These are phyloP conservation scores for Mus spicilegus DNA, from an alignment of 2,113 vertebrate genomes.

Conservation along the genomic window DNA sequence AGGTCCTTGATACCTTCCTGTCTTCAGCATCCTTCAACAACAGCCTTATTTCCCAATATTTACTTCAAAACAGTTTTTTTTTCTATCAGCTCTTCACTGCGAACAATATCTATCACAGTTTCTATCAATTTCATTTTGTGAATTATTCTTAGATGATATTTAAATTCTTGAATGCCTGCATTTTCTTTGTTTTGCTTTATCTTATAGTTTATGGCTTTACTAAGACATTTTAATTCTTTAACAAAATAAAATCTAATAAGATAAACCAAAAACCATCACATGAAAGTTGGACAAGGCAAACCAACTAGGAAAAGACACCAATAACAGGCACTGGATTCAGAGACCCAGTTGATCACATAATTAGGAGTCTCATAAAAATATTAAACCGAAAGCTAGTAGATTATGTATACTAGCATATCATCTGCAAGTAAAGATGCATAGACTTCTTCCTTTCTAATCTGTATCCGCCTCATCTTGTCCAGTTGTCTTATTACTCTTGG, in stretches of 20 bases:
- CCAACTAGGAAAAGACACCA: not conserved
- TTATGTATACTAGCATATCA: too few relatives aligned
- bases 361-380: not conserved
- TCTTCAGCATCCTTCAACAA: not conserved
- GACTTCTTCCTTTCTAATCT: too few relatives aligned
- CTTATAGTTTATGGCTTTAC: not conserved
- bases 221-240: not conserved
- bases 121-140: not conserved
- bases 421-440: too few relatives aligned
- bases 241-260: not conserved
- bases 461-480: too few relatives aligned
- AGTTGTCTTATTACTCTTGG: too few relatives aligned
- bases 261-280: not conserved
- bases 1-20: not conserved
- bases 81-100: not conserved
- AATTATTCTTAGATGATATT: not conserved
- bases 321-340: not conserved
- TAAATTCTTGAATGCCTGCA: not conserved
- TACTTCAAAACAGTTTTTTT: not conserved
- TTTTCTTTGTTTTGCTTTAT: not conserved
- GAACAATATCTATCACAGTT: too few relatives aligned
- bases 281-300: not conserved
- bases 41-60: not conserved
- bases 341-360: not conserved
- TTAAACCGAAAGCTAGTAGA: not conserved